These are phyloP conservation scores for Delphinus delphis DNA, from an alignment of 2,113 vertebrate species.

Conservation along the genomic window DNA sequence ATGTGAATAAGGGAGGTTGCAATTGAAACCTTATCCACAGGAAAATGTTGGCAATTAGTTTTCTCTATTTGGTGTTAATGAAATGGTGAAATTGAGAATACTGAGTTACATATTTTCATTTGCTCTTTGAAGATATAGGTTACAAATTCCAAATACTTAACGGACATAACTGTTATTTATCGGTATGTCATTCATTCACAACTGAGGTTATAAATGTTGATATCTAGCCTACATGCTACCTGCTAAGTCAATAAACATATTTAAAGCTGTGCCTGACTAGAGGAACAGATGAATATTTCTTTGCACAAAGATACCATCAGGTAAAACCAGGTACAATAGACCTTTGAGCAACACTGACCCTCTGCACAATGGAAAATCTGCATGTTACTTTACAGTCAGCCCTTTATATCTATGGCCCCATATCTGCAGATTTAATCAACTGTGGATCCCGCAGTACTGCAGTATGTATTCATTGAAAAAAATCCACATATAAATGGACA, in stretches of 20 bases:
- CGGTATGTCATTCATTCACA: neutral
- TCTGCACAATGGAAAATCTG: neutral
- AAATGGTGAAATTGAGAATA: slow-evolving; percentile 5
- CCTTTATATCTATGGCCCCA: neutral
- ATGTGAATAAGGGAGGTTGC: neutral
- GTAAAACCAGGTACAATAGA: neutral
- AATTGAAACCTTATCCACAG: neutral
- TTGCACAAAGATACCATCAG: neutral
- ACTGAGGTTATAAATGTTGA: neutral
- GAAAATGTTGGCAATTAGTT: neutral
- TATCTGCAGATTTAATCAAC: neutral
- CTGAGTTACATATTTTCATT: neutral
- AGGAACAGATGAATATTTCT: neutral
- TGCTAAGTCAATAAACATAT: slow-evolving; percentile 20
- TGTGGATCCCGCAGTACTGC: neutral
- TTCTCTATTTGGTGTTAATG: neutral
- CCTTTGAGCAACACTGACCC: neutral
- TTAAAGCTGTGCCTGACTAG: neutral
- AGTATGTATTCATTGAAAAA: neutral
- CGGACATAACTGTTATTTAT: neutral
- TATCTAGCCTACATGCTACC: neutral
- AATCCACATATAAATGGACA: neutral
- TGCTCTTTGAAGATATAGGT: neutral
- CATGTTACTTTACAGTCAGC: neutral
- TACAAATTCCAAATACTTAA: neutral